A percentile compares a stretch with the other conserved stretches of the same genome.
Evolutionary conservation across 2,888 invertebrate species (phyloP).

Genomic region (Physocephala rufipes): DNA sequence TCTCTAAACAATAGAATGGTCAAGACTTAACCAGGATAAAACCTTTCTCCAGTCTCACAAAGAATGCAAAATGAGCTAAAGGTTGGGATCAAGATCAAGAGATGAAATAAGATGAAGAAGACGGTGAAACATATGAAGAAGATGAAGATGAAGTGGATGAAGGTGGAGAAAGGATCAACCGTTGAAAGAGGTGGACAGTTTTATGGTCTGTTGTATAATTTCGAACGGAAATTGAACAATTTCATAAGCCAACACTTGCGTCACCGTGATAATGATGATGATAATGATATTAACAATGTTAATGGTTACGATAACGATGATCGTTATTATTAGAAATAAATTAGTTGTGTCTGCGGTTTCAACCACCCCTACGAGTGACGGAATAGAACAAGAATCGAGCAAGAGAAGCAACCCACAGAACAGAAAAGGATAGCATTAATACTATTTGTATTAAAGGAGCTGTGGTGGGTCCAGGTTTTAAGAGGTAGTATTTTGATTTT

Average conservation of each 20-base stretch:
- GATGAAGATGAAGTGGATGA: not conserved
- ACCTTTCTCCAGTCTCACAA: too few relatives aligned
- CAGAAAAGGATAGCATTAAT: not conserved
- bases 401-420: not conserved
- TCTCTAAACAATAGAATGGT: not conserved
- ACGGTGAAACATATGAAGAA: not conserved
- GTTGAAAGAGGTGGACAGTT: constrained; percentile 25
- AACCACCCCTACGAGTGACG: not conserved
- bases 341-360: constrained; percentile 10
- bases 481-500: not conserved
- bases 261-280: not conserved
- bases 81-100: too few relatives aligned
- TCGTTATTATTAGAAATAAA: not conserved
- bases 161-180: not conserved
- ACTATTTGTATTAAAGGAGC: not conserved
- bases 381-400: not conserved
- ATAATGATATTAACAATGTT: not conserved
- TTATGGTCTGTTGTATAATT: constrained; percentile 31
- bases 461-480: constrained; percentile 3
- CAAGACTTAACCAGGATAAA: too few relatives aligned
- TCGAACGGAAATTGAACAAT: not conserved
- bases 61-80: too few relatives aligned
- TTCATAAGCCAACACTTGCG: constrained; percentile 19
- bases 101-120: not conserved
- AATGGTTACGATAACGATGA: not conserved